Conservation (phyloP, 30 jellyfish, hydroid and myxozoan genomes). For the Pelagia noctiluca region DNA sequence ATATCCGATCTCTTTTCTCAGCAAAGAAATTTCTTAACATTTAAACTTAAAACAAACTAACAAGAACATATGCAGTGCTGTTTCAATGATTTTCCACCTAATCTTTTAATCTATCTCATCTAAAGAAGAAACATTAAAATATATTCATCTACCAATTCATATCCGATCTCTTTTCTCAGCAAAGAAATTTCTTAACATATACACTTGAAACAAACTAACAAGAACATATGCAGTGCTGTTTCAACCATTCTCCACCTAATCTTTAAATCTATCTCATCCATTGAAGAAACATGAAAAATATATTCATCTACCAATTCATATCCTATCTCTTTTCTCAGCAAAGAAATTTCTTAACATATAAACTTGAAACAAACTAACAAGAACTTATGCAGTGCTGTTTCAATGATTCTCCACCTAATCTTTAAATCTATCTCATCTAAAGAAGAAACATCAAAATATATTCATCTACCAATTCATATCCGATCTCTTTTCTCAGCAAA, state of each 20-base stretch:
- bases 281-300: not conserved
- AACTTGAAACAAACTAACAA: constrained; percentile 67
- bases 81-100: no score
- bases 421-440: no score
- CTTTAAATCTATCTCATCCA: no score
- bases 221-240: no score
- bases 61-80: no score
- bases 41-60: constrained; percentile 71
- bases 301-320: constrained; percentile 7
- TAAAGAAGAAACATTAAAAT: not conserved
- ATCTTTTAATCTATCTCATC: no score
- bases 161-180: constrained; percentile 93
- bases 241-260: no score
- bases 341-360: constrained; percentile 85
- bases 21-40: constrained; percentile 88
- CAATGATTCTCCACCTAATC: constrained; percentile 86
- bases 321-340: constrained; percentile 94
- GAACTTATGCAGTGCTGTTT: constrained; percentile 74
- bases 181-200: constrained; percentile 80
- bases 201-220: constrained; percentile 73
- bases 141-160: not conserved
- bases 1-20: constrained; percentile 88
- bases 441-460: not conserved
- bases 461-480: constrained; percentile 10
- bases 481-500: constrained; percentile 95